These are phyloP conservation scores for Acropternis orthonyx DNA, from an alignment of 2,797 vertebrate species.

Conservation along the genomic window DNA sequence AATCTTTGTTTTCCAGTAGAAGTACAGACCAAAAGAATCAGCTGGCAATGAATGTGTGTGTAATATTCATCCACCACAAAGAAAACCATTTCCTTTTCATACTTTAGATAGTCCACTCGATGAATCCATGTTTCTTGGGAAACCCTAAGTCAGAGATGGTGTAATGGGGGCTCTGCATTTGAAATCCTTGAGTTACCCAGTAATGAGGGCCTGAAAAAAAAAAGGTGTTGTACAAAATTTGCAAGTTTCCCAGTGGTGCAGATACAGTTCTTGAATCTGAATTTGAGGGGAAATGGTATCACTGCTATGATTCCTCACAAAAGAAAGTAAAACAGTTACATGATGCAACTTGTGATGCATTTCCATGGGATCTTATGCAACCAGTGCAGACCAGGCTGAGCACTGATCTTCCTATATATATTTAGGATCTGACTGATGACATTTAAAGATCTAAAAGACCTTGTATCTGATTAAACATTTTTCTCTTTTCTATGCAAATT, in stretches of 20 bases:
- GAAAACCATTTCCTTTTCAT: conserved; percentile 60
- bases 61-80: conserved; percentile 67
- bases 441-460: neutral
- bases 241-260: neutral
- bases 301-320: neutral
- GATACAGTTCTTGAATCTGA: neutral
- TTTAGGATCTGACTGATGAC: neutral
- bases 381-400: neutral
- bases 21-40: neutral
- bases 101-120: conserved; percentile 51
- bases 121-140: conserved; percentile 52
- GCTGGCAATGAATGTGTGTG: neutral
- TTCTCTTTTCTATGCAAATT: neutral
- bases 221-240: neutral
- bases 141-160: conserved; percentile 66
- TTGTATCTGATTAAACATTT: neutral
- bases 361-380: neutral
- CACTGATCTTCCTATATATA: neutral
- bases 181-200: conserved; percentile 62
- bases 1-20: neutral
- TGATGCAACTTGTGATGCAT: neutral
- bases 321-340: neutral
- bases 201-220: conserved; percentile 51
- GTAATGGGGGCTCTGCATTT: conserved; percentile 39
- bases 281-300: neutral